phyloP scores from a whole-genome alignment of 1,140 invertebrate genomes.

The Lasaia peninsularis region DNA sequence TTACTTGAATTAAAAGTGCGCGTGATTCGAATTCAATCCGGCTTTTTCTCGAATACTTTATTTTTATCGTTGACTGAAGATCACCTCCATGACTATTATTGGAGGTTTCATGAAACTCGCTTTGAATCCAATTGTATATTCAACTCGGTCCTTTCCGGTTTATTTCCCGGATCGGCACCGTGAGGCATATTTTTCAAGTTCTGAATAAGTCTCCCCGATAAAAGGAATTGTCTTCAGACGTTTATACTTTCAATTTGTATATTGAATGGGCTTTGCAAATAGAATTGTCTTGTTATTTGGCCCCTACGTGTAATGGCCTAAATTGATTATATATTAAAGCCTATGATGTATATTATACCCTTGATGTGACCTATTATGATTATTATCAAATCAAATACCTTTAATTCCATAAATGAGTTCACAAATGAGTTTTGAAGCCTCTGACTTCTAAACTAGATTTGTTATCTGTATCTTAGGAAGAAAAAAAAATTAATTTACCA shows the following conservation, averaged over 20 bases:
- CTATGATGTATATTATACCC: too few relatives aligned
- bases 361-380: too few relatives aligned
- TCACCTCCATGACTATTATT: constrained; percentile 36
- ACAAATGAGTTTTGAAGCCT: too few relatives aligned
- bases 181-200: constrained; percentile 49
- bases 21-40: constrained; percentile 65
- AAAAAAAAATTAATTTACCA: too few relatives aligned
- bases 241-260: constrained; percentile 52
- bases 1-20: constrained; percentile 72
- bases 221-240: constrained; percentile 42
- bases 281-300: constrained; percentile 13
- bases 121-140: constrained; percentile 42
- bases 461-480: too few relatives aligned
- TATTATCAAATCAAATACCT: too few relatives aligned
- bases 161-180: constrained; percentile 27
- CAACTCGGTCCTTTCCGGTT: constrained; percentile 32
- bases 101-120: constrained; percentile 28
- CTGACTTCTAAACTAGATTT: too few relatives aligned
- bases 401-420: too few relatives aligned
- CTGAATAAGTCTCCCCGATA: constrained; percentile 47
- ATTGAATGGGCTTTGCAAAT: constrained; percentile 29
- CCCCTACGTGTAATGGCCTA: neutral
- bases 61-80: constrained; percentile 69
- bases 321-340: neutral
- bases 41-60: constrained; percentile 56